Evolutionary conservation across 1,140 invertebrate species (phyloP).

Genomic region (Diuraphis noxia): DNA sequence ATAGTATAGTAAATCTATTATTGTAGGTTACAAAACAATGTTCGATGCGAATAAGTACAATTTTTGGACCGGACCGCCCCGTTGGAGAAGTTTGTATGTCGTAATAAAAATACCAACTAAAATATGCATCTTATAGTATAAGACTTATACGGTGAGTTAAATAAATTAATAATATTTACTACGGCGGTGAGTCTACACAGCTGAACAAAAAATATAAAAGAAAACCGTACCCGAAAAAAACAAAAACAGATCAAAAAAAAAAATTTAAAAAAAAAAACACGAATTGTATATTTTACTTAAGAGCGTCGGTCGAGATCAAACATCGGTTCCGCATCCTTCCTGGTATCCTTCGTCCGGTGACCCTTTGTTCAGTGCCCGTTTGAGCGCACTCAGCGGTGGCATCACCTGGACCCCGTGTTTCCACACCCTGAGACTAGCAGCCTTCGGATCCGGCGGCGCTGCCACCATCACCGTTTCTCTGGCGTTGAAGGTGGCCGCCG

Average conservation of each 20-base stretch:
- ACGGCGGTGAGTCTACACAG: background rate
- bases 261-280: background rate
- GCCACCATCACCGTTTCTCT: constrained; percentile 57
- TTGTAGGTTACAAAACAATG: too few relatives aligned
- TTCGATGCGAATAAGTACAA: background rate
- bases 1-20: too few relatives aligned
- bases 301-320: constrained; percentile 64
- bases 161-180: constrained; percentile 6
- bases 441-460: constrained; percentile 62
- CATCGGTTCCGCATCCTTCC: constrained; percentile 88
- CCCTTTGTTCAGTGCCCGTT: constrained; percentile 77
- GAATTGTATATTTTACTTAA: background rate
- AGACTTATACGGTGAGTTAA: too few relatives aligned
- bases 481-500: constrained; percentile 65
- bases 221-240: background rate
- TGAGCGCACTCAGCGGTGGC: constrained; percentile 77
- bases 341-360: constrained; percentile 89
- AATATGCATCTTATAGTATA: too few relatives aligned
- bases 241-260: background rate
- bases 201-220: background rate
- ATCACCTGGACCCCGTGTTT: constrained; percentile 80
- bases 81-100: background rate
- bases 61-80: background rate
- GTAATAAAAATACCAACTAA: background rate
- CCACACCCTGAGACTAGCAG: constrained; percentile 81